Conservation (phyloP, 2,888 invertebrate species). For the Limnephilus marmoratus region DNA sequence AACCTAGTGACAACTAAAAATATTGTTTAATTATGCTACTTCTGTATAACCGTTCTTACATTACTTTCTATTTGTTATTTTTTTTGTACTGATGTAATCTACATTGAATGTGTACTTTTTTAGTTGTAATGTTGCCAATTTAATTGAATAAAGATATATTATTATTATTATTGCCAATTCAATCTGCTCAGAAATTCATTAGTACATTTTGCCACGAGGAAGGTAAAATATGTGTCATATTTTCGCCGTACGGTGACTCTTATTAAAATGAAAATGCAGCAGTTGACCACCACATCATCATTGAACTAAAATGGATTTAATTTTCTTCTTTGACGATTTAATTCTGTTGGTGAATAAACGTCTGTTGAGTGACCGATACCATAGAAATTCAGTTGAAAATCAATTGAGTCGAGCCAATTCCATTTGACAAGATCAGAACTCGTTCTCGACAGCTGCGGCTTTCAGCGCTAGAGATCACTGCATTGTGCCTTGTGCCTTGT, state of each 20-base stretch:
- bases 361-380: neutral
- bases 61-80: no score
- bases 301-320: neutral
- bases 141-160: no score
- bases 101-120: no score
- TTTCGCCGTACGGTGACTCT: neutral
- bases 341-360: neutral
- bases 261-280: neutral
- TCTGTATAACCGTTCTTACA: no score
- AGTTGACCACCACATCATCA: neutral
- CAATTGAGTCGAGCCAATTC: neutral
- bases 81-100: no score
- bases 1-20: no score
- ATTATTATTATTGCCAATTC: no score
- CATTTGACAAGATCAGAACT: neutral
- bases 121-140: no score
- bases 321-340: neutral
- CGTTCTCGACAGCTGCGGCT: neutral
- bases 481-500: neutral
- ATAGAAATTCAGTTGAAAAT: neutral
- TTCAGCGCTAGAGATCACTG: neutral
- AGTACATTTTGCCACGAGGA: neutral
- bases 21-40: no score
- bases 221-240: neutral
- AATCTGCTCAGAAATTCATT: neutral